Base-by-base conservation (phyloP, 2,113 vertebrate genomes). In the Lamprotornis superbus region DNA sequence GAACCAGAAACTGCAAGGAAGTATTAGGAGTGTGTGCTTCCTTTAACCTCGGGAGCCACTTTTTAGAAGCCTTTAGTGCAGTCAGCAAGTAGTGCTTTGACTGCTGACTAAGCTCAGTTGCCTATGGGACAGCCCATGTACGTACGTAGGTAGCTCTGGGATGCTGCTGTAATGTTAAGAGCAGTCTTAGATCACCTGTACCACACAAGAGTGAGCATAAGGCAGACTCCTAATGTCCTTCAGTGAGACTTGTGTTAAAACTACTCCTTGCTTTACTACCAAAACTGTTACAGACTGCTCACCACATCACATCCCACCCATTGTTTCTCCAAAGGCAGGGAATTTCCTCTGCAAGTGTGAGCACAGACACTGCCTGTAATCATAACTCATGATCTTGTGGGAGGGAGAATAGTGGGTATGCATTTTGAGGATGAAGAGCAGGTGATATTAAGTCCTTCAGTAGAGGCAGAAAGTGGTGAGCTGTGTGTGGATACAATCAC, bases 191-290 rank as follows among this genome's bases (percentile, higher is more conserved):
- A 46, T 22, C 17, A 64, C 17, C 19, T 52, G 12, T 30, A 30
- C 21, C 44, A 12, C 8, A 9, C 5, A 52, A 20, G 5, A 21
- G 22, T 6, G 40, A 83, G 15, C 7, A 3, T 19, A 65, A 14
- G 15, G 30, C 31, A 65, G 24, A 24, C 6, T 87, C 5, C 25
- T 0, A 0, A 5, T 0, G 0, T 70, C 18, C 37, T 20, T 78
- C 65, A 53, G 37, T 15, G 61, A 55, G 22, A 78, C 16, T 2
- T 20, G 10, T 2, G 0, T 65, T 84, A 69, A 14, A 17, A 5
- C 40, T 57, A 30, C 53, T 59, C 27, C 27, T 37, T 65, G 15
- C n/a, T 89, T 57, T 70, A 31, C 56, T 28, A 9, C 11, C 21
- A 61, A 56, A 60, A 60, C 19, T 22, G 7, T 23, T 50, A 22